Evolutionary conservation across 2,113 vertebrate genomes (phyloP), one percentile per base, ranked within the genome.

Genomic region (Scopus umbretta): DNA sequence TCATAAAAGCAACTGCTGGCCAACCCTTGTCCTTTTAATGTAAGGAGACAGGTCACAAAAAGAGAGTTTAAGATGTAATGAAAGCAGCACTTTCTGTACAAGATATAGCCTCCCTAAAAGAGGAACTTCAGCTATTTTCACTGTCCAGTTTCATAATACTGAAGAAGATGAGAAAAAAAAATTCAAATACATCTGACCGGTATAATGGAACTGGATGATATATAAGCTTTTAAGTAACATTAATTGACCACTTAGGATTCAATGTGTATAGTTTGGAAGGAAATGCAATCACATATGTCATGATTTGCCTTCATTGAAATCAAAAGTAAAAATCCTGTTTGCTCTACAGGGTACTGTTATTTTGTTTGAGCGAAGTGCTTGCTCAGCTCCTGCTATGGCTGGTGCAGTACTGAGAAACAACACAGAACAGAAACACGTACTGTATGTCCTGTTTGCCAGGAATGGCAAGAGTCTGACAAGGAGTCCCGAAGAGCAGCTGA

Each of bases 121-220:
- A 91, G 94, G 94, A 97, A 96, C 70, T 91, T 86, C 62, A 72
- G 53, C 30, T 7, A 29, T 85, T 92, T 93, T 97, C 7, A 7
- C 62, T 45, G 22, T 70, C 42, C 45, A 27, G 49, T 85, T 92
- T 90, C 52, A n/a, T 82, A 81, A 85, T 43, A 65, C 11, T 59
- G 58, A 86, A 75, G 61, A 80, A 47, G n/a, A 87, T 26, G n/a
- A 66, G 55, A 80, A 86, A 90, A 91, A 91, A 58, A 40, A 7
- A 1, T 9, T 79, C 13, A 76, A 80, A 55, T 49, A 16, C 4
- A 49, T 68, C 40, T 90, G 55, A 80, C 45, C 23, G 78, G 13
- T 17, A 36, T 53, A 73, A 90, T 83, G 29, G 43, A 70, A 56
- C 20, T 26, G 38, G 52, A 59, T 5, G 1, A 22, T 67, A 32